Conservation (phyloP, 1,140 invertebrate genomes). For the Lordiphosa collinella region DNA sequence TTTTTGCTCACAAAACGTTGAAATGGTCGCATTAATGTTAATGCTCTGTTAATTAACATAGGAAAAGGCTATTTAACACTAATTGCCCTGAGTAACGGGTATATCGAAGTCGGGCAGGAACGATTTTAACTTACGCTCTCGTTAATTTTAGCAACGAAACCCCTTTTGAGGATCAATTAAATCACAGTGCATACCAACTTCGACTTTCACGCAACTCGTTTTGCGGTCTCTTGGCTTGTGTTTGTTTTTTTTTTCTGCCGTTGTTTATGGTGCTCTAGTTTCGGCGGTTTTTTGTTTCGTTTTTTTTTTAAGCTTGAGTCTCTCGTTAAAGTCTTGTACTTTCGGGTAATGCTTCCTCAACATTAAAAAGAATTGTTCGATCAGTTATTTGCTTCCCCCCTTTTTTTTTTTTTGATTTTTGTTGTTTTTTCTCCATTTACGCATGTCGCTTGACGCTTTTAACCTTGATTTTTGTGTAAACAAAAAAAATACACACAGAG, state of each 20-base stretch:
- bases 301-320: constrained; percentile 25
- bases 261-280: constrained; percentile 4
- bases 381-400: constrained; percentile 71
- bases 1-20: too few relatives aligned
- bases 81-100: too few relatives aligned
- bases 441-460: constrained; percentile 67
- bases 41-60: too few relatives aligned
- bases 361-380: constrained; percentile 59
- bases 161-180: background rate
- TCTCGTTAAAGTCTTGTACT: constrained; percentile 2
- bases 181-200: background rate
- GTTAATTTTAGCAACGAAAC: too few relatives aligned
- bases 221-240: constrained; percentile 6
- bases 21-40: too few relatives aligned
- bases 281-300: constrained; percentile 16
- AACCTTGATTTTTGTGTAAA: constrained; percentile 76
- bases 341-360: background rate
- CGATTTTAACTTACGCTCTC: too few relatives aligned
- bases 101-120: too few relatives aligned
- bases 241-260: constrained; percentile 16
- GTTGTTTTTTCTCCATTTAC: constrained; percentile 49
- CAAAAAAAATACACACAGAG: constrained; percentile 45
- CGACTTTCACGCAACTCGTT: constrained; percentile 2
- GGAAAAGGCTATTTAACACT: too few relatives aligned
- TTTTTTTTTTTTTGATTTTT: constrained; percentile 26